phyloP scores from a whole-genome alignment of 1,140 invertebrate species.

The Pseudomyrmex flavicornis region DNA sequence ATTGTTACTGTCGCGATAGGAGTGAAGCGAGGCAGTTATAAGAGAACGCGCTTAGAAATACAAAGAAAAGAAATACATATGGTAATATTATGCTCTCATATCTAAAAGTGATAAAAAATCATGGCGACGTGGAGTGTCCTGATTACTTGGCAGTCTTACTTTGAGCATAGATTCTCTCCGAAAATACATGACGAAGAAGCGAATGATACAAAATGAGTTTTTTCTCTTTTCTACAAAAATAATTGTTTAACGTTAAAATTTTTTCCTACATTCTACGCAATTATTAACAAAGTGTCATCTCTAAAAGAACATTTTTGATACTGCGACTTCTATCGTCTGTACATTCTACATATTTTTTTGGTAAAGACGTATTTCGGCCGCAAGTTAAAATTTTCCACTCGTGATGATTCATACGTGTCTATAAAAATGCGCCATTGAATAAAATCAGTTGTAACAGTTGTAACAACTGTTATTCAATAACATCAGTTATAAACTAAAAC shows the following conservation, averaged over 20 bases:
- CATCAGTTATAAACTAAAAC: too few relatives aligned
- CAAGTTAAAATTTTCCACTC: too few relatives aligned
- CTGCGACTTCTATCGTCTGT: too few relatives aligned
- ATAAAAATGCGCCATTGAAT: too few relatives aligned
- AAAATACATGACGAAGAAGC: slow-evolving; percentile 37
- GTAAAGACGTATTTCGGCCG: too few relatives aligned
- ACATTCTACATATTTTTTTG: too few relatives aligned
- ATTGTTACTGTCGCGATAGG: neutral
- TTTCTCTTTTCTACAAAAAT: neutral
- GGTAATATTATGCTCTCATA: slow-evolving; percentile 41
- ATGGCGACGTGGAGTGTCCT: slow-evolving; percentile 61
- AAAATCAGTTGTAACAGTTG: too few relatives aligned
- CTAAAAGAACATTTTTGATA: neutral
- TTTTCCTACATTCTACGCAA: neutral
- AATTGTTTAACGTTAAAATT: neutral
- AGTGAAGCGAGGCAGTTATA: slow-evolving; percentile 16
- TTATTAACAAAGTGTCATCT: neutral
- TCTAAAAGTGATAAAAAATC: slow-evolving; percentile 46
- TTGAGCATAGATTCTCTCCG: slow-evolving; percentile 75
- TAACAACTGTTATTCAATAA: too few relatives aligned
- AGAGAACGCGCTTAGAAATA: neutral
- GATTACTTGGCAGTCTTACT: slow-evolving; percentile 81
- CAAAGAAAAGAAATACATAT: slow-evolving; percentile 6
- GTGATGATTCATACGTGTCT: too few relatives aligned
- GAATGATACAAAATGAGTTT: neutral